phyloP scores from a whole-genome alignment of 2,888 invertebrate species.

The Mystacides longicornis region DNA sequence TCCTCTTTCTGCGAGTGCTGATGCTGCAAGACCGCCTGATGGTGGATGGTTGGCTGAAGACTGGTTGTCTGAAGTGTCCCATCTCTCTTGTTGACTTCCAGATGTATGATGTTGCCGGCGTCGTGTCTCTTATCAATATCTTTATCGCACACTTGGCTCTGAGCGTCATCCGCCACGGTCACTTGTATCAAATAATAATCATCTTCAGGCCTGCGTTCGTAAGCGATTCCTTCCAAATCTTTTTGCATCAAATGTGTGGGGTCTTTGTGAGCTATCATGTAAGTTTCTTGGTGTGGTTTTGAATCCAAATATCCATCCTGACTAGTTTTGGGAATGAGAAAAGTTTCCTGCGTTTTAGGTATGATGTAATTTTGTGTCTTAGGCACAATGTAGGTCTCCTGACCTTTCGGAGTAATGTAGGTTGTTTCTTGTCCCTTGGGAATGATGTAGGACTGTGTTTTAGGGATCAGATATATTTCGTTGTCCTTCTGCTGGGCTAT shows the following conservation, averaged over 20 bases:
- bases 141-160: slow-evolving; percentile 8
- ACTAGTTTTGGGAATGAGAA: slow-evolving; percentile 6
- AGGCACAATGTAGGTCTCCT: slow-evolving; percentile 13
- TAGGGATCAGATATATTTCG: slow-evolving; percentile 13
- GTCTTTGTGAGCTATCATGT: slow-evolving; percentile 9
- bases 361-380: slow-evolving; percentile 13
- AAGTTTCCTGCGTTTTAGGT: slow-evolving; percentile 10
- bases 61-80: background rate
- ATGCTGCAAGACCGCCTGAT: background rate
- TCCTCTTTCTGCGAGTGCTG: background rate
- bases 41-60: background rate
- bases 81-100: slow-evolving; percentile 7
- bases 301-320: slow-evolving; percentile 10
- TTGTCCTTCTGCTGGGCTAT: slow-evolving; percentile 12
- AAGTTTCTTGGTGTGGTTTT: slow-evolving; percentile 1
- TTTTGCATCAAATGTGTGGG: slow-evolving; percentile 9
- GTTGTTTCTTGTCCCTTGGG: slow-evolving; percentile 10
- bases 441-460: slow-evolving; percentile 12
- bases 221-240: slow-evolving; percentile 14
- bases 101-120: slow-evolving; percentile 6
- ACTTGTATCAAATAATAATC: slow-evolving; percentile 17
- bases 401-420: slow-evolving; percentile 9
- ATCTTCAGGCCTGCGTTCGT: slow-evolving; percentile 13
- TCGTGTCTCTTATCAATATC: slow-evolving; percentile 5
- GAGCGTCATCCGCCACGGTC: slow-evolving; percentile 14